Conservation (phyloP, 2,888 invertebrate genomes). For the Xanthia icteritia region DNA sequence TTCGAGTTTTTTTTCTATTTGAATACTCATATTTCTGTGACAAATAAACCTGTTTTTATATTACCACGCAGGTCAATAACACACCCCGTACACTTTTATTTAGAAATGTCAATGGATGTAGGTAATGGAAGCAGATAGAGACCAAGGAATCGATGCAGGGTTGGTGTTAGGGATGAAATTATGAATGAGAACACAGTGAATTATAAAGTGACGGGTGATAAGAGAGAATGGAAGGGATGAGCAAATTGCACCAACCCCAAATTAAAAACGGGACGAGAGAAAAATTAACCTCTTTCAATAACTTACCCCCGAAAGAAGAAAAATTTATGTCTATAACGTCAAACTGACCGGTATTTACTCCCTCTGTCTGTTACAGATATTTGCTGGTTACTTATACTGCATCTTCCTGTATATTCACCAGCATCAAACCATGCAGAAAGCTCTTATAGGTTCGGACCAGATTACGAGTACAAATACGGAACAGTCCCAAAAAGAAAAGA, state of each 20-base stretch:
- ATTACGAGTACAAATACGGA: slow-evolving; percentile 10
- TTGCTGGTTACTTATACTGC: slow-evolving; percentile 16
- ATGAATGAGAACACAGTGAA: background rate
- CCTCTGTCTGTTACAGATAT: slow-evolving; percentile 34
- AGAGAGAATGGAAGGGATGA: background rate
- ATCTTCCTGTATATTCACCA: slow-evolving; percentile 1
- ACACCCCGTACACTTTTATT: background rate
- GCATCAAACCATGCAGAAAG: slow-evolving; percentile 5
- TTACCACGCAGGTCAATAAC: too few species aligned
- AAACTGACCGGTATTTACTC: background rate
- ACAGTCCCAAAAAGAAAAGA: slow-evolving; percentile 1
- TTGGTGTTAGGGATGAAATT: background rate
- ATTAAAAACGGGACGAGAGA: background rate
- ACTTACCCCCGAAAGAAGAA: background rate
- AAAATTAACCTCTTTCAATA: background rate
- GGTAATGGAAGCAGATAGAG: background rate
- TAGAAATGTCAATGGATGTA: background rate
- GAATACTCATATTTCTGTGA: too few species aligned
- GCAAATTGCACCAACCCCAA: too few species aligned
- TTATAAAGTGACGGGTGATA: background rate
- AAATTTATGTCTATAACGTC: background rate
- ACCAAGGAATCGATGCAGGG: background rate
- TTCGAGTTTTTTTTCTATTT: too few species aligned
- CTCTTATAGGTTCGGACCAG: background rate
- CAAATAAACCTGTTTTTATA: too few species aligned